Base-by-base conservation (phyloP, 2,113 vertebrate species). In the Bettongia penicillata region DNA sequence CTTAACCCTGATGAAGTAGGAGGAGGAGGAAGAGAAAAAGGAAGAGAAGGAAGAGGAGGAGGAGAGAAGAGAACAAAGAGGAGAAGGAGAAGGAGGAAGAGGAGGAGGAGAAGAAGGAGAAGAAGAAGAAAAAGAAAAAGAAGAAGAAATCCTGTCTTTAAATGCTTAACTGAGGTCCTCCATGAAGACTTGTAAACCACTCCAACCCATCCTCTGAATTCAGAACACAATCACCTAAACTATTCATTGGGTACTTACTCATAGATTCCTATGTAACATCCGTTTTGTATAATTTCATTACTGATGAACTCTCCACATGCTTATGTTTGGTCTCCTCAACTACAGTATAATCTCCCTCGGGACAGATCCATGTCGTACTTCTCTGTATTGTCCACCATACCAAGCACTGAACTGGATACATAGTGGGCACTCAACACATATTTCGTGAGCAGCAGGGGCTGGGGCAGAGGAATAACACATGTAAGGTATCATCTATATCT, bases 361-460 rank as follows among this genome's bases (percentile, higher is more conserved):
- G 37, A 8, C 37, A 77, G 68, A 16, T 43, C 68, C 37, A 43
- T 43, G 6, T 77, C 16, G n/a, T 22, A n/a, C 14, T 68, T 68
- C 61, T 68, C 61, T 37, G 31, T 37, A 68, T 68, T 31, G 12
- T 43, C 37, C 16, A 77, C 16, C 68, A 19, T 43, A 43, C 68
- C 68, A 7, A 43, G 37, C 37, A 77, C 37, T 8, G 7, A 22
- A 77, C 37, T 43, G 37, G 37, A 77, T 6, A 14, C 16, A n/a
- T 6, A n/a, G 14, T 22, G 5, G 68, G 16, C 77, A 61, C 19
- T 77, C 77, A 26, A 90, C n/a, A 84, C 91, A 0, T n/a, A 19
- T 91, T 95, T 49, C 92, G 89, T 90, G 91, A 95, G 57, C 91
- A 95, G 26, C 31, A 37, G 26, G 61, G 14, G 61, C 31, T n/a